A percentile compares a stretch with the other conserved stretches of the same genome.
phyloP scores from a whole-genome alignment of 2,797 vertebrate species.

The Parauchenoglanis ngamensis region DNA sequence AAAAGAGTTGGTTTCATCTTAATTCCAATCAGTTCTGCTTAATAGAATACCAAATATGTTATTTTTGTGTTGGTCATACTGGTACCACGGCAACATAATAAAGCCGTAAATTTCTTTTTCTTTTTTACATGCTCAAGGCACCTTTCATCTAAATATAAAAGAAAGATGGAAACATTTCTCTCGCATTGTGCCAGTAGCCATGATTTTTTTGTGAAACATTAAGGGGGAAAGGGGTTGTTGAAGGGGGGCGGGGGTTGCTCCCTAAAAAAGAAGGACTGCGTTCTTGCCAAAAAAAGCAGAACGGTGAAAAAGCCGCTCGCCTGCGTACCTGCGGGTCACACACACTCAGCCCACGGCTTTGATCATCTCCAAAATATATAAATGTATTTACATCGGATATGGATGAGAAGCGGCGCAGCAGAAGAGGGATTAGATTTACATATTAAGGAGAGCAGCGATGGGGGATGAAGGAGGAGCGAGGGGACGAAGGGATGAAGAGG shows the following conservation, averaged over 20 bases:
- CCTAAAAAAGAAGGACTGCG: conserved; percentile 45
- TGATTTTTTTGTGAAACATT: conserved; percentile 42
- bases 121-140: conserved; percentile 49
- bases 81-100: conserved; percentile 55
- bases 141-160: conserved; percentile 63
- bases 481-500: conserved; percentile 11
- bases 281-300: conserved; percentile 52
- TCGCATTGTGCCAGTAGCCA: conserved; percentile 60
- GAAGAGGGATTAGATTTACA: conserved; percentile 61
- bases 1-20: conserved; percentile 41
- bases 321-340: conserved; percentile 60
- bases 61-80: conserved; percentile 50
- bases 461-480: conserved; percentile 1
- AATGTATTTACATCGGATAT: conserved; percentile 54
- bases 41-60: conserved; percentile 56
- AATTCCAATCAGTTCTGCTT: conserved; percentile 57
- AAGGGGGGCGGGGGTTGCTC: conserved; percentile 4
- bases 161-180: conserved; percentile 62
- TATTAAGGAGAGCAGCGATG: conserved; percentile 58
- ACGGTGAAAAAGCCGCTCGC: conserved; percentile 38
- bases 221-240: not conserved
- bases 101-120: conserved; percentile 51
- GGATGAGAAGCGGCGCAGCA: conserved; percentile 52
- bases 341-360: conserved; percentile 54
- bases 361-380: conserved; percentile 51